These are phyloP conservation scores for Deilephila porcellus DNA, from an alignment of 2,888 invertebrate species.

Conservation along the genomic window DNA sequence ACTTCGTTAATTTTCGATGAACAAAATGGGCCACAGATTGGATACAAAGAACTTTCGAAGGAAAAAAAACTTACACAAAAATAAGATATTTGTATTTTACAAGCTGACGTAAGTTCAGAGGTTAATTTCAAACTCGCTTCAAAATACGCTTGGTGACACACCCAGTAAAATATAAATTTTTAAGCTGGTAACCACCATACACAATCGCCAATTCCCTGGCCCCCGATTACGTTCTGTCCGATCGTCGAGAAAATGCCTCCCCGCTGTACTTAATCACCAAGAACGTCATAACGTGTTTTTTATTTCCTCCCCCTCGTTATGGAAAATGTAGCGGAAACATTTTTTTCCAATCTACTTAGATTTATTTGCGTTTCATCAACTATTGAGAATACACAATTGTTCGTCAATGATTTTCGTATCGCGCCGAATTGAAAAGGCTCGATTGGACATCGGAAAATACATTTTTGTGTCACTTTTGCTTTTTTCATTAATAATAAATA, in stretches of 20 bases:
- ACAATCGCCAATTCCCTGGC: slow-evolving; percentile 35
- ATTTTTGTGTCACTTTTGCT: neutral
- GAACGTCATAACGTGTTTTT: slow-evolving; percentile 50
- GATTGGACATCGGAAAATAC: no score
- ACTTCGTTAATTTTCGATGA: no score
- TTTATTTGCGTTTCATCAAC: slow-evolving; percentile 9
- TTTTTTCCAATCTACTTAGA: slow-evolving; percentile 10
- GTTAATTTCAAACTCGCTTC: no score
- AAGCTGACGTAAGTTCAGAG: no score
- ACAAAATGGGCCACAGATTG: no score
- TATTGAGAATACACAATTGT: neutral
- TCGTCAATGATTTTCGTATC: neutral
- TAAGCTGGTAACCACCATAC: no score
- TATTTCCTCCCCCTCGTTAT: slow-evolving; percentile 43
- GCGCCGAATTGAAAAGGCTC: neutral
- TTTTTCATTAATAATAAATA: neutral
- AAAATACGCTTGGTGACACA: no score
- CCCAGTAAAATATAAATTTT: no score
- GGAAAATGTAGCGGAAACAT: slow-evolving; percentile 27
- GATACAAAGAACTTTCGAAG: no score
- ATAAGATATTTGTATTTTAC: no score
- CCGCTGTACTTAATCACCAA: slow-evolving; percentile 49
- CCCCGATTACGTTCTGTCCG: slow-evolving; percentile 40
- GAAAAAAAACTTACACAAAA: no score
- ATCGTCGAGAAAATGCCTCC: slow-evolving; percentile 48